These are phyloP conservation scores for Melieria omissa DNA, from an alignment of 2,888 invertebrate genomes.

Conservation along the genomic window DNA sequence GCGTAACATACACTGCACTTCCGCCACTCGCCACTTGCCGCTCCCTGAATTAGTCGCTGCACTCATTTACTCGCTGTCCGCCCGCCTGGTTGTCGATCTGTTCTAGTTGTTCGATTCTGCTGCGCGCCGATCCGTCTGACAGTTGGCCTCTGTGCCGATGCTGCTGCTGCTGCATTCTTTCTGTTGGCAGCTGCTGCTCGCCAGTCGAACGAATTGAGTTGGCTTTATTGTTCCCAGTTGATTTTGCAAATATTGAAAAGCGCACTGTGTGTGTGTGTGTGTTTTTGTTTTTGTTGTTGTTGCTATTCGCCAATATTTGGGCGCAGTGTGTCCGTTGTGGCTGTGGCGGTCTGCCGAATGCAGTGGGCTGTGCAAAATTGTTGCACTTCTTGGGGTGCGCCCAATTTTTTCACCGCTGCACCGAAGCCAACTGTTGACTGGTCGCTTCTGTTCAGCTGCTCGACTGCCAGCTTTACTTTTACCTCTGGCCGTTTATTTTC, in stretches of 20 bases:
- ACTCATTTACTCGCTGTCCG: background rate
- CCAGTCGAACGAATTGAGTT: slow-evolving; percentile 18
- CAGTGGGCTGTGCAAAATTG: slow-evolving; percentile 60
- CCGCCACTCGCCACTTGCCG: background rate
- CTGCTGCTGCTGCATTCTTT: too few relatives aligned
- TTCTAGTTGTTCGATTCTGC: too few relatives aligned
- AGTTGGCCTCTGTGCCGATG: too few relatives aligned
- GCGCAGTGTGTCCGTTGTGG: slow-evolving; percentile 18
- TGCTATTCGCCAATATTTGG: slow-evolving; percentile 8
- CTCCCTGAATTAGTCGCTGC: slow-evolving; percentile 1
- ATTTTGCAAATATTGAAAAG: slow-evolving; percentile 18
- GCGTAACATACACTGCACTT: background rate
- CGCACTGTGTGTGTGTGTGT: background rate
- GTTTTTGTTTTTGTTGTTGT: background rate
- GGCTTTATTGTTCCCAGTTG: slow-evolving; percentile 18
- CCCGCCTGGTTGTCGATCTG: background rate
- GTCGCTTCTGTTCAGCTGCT: slow-evolving; percentile 2
- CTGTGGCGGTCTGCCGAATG: slow-evolving; percentile 28
- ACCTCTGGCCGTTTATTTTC: slow-evolving; percentile 8
- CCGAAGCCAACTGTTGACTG: background rate
- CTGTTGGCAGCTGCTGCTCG: background rate
- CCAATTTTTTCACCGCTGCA: slow-evolving; percentile 16
- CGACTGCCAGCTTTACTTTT: slow-evolving; percentile 10
- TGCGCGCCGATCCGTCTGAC: too few relatives aligned
- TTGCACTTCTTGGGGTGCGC: slow-evolving; percentile 51